Evolutionary conservation across 2,113 vertebrate species (phyloP).

Genomic region (Syngnathoides biaculeatus): DNA sequence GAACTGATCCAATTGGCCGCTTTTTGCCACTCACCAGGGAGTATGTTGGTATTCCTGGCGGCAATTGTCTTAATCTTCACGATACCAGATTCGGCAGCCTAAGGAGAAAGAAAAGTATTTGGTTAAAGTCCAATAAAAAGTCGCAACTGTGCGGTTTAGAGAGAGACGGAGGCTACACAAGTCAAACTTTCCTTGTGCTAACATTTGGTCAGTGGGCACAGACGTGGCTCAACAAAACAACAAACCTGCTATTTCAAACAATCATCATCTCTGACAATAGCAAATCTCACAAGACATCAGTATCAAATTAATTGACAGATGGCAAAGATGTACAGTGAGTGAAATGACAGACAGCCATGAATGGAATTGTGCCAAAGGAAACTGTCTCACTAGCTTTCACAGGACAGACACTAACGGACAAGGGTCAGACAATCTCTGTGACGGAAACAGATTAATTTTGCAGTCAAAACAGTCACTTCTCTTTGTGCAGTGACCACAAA

Average conservation of each 20-base stretch:
- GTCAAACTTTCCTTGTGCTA: neutral
- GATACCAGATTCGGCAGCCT: conserved; percentile 99
- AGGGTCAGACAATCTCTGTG: neutral
- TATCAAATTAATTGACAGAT: no score
- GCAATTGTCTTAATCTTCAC: conserved; percentile 99
- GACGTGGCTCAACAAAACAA: neutral
- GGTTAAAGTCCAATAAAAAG: conserved; percentile 10
- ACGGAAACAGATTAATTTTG: neutral
- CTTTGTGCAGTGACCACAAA: conserved; percentile 3
- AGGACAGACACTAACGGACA: neutral
- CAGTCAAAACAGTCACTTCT: conserved; percentile 9
- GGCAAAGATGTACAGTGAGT: no score
- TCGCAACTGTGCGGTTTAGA: neutral
- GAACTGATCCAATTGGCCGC: neutral
- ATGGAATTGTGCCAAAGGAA: no score
- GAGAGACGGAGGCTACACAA: neutral
- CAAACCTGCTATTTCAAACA: neutral
- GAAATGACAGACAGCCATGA: no score
- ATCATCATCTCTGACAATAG: neutral
- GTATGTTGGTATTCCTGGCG: conserved; percentile 87
- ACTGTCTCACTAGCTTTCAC: conserved; percentile 10
- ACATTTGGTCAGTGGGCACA: neutral
- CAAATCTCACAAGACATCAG: neutral
- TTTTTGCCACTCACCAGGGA: conserved; percentile 81
- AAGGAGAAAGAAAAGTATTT: conserved; percentile 32